Evolutionary conservation across 2,888 invertebrate genomes (phyloP).

Genomic region (Harpalus rufipes): DNA sequence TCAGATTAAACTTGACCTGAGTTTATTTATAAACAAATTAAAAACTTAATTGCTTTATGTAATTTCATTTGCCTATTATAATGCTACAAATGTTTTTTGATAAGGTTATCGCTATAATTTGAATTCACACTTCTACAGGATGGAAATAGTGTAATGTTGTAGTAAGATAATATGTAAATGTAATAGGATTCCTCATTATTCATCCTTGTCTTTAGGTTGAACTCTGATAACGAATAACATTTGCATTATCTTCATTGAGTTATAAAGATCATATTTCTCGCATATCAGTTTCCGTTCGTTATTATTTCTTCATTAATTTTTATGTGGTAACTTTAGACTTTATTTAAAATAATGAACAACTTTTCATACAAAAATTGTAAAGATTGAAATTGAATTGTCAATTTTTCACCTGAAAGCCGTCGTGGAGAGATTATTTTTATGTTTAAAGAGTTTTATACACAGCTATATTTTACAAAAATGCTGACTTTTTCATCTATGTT

Average conservation of each 20-base stretch:
- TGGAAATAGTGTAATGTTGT: neutral
- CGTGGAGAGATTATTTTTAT: no score
- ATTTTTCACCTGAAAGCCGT: no score
- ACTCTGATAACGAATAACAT: neutral
- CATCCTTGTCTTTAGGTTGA: slow-evolving; percentile 4
- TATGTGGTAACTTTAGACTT: neutral
- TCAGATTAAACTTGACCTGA: neutral
- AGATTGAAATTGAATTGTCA: no score
- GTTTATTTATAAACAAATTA: slow-evolving; percentile 22
- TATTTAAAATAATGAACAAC: neutral
- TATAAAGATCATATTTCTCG: slow-evolving; percentile 3
- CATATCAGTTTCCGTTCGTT: neutral
- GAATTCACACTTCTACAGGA: neutral
- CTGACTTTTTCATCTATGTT: neutral
- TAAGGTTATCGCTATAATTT: neutral
- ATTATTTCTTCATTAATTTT: neutral
- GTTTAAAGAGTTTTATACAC: no score
- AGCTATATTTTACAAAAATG: neutral
- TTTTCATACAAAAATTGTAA: neutral
- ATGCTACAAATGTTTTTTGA: slow-evolving; percentile 2
- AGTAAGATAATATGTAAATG: neutral
- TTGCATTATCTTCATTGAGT: slow-evolving; percentile 5
- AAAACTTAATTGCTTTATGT: slow-evolving; percentile 7
- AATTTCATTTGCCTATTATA: neutral
- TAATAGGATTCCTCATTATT: slow-evolving; percentile 17